Evolutionary conservation across 2,888 invertebrate genomes (phyloP).

Genomic region (Ophion slaviceki): DNA sequence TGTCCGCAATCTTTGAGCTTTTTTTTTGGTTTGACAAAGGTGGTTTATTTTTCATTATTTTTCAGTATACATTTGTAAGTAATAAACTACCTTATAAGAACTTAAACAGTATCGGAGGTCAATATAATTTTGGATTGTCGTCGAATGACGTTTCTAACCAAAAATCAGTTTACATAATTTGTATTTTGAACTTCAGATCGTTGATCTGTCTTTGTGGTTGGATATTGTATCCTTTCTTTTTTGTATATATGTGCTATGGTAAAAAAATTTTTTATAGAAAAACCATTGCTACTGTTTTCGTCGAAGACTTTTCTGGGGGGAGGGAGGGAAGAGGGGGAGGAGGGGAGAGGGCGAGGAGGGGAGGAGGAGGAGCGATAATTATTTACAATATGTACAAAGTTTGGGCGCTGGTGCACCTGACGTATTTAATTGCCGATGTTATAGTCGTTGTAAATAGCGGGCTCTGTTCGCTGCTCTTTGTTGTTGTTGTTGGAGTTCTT

Average conservation of each 20-base stretch:
- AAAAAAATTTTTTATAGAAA: conserved; percentile 21
- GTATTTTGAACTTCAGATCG: background rate
- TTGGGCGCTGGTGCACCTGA: background rate
- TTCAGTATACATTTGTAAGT: too few relatives aligned
- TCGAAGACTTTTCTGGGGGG: background rate
- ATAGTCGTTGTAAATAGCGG: background rate
- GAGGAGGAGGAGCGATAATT: background rate
- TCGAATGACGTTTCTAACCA: conserved; percentile 10
- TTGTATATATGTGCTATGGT: conserved; percentile 1
- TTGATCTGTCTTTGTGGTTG: background rate
- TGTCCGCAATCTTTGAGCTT: background rate
- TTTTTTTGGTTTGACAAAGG: background rate
- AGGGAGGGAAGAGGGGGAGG: too few relatives aligned
- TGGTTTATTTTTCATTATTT: background rate
- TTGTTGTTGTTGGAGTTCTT: conserved; percentile 85
- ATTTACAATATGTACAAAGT: conserved; percentile 8
- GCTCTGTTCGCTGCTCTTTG: conserved; percentile 12
- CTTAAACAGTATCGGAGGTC: too few relatives aligned
- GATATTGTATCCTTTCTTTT: conserved; percentile 4
- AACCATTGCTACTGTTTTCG: conserved; percentile 4
- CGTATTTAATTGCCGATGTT: background rate
- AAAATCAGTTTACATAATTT: background rate
- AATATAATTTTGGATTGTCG: background rate
- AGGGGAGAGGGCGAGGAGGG: too few relatives aligned
- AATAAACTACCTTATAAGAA: too few relatives aligned